Evolutionary conservation across 2,888 invertebrate genomes (phyloP).

Genomic region (Folsomia manolachei): DNA sequence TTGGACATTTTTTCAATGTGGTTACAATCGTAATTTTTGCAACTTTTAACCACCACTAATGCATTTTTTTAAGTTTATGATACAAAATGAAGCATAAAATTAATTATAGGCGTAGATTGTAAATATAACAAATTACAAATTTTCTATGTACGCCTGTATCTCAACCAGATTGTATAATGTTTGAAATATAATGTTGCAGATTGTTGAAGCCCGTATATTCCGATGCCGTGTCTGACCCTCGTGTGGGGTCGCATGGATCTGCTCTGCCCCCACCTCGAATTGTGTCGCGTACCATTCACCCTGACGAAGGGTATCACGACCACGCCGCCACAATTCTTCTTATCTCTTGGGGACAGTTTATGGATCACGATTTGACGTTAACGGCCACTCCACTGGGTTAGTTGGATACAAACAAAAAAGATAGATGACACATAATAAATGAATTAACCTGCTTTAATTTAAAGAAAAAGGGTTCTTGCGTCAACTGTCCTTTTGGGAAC

Average conservation of each 20-base stretch:
- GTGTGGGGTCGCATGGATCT: slow-evolving; percentile 73
- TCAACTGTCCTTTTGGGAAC: background rate
- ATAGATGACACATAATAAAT: too few relatives aligned
- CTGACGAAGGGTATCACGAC: slow-evolving; percentile 88
- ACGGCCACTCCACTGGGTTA: slow-evolving; percentile 82
- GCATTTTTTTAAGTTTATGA: too few relatives aligned
- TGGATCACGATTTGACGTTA: slow-evolving; percentile 89
- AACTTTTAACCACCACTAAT: background rate
- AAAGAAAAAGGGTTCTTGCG: background rate
- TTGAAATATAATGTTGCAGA: too few relatives aligned
- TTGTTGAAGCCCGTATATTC: slow-evolving; percentile 75
- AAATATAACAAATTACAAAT: too few relatives aligned
- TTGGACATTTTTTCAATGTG: background rate
- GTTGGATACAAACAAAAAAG: too few relatives aligned
- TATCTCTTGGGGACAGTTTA: slow-evolving; percentile 91
- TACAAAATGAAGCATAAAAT: too few relatives aligned
- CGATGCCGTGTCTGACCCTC: slow-evolving; percentile 79
- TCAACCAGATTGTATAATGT: too few relatives aligned
- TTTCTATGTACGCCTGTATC: too few relatives aligned
- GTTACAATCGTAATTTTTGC: background rate
- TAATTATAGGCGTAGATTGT: too few relatives aligned
- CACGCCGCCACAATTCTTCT: slow-evolving; percentile 91
- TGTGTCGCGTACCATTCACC: slow-evolving; percentile 86
- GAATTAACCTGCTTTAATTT: too few relatives aligned
- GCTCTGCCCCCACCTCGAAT: slow-evolving; percentile 76